A percentile compares a stretch with the other conserved stretches of the same genome.
Conservation (phyloP, 2,113 vertebrate species). For the Rhynchomys soricoides region DNA sequence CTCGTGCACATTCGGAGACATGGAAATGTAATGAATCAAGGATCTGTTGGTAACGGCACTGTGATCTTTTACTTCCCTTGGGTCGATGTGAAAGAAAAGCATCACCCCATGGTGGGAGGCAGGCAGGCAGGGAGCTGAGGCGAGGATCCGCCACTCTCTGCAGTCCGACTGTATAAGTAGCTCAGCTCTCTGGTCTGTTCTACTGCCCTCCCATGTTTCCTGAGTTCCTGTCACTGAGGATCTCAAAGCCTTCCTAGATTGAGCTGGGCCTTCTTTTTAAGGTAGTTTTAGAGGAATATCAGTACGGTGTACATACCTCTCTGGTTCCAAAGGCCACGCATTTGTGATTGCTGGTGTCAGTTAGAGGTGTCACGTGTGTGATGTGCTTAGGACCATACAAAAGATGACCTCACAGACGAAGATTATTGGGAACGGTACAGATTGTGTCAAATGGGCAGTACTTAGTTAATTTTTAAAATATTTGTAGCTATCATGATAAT, state of each 20-base stretch:
- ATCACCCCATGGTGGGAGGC: neutral
- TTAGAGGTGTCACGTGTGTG: neutral
- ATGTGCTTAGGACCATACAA: constrained; percentile 39
- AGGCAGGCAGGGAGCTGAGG: neutral
- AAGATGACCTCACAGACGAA: constrained; percentile 16
- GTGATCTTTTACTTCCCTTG: neutral
- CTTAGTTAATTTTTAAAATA: constrained; percentile 8
- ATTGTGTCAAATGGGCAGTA: neutral
- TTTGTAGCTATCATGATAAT: neutral
- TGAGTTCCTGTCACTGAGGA: neutral
- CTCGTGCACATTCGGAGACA: neutral
- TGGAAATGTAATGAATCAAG: constrained; percentile 25
- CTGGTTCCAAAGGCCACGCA: neutral
- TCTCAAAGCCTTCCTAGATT: neutral
- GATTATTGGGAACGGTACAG: constrained; percentile 20
- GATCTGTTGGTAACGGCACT: neutral
- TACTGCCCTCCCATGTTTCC: neutral
- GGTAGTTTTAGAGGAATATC: neutral
- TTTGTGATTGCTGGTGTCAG: neutral
- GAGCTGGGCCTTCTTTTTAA: neutral
- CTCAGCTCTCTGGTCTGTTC: neutral
- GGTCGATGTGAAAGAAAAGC: neutral
- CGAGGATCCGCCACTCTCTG: neutral
- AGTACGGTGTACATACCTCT: neutral
- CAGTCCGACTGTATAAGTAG: neutral